Conservation (phyloP, 2,113 vertebrate species). For the Brevimyrus niger region DNA sequence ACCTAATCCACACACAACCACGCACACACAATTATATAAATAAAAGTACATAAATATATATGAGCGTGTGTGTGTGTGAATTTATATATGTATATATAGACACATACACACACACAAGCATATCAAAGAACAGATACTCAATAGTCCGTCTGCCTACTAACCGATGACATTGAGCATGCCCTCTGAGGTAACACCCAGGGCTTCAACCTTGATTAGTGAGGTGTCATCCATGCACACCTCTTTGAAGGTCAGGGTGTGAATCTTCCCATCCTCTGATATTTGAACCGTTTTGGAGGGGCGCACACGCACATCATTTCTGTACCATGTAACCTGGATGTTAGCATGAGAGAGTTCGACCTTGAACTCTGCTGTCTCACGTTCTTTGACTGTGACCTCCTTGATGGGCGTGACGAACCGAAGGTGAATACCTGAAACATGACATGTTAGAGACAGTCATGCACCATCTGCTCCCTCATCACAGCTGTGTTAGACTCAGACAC, state of each 20-base stretch:
- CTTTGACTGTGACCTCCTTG: slow-evolving; percentile 93
- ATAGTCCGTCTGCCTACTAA: slow-evolving; percentile 48
- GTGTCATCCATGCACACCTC: slow-evolving; percentile 89
- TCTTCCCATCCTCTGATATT: slow-evolving; percentile 75
- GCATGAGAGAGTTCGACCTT: slow-evolving; percentile 88
- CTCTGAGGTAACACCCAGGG: slow-evolving; percentile 78
- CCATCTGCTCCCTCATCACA: neutral
- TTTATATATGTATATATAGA: neutral
- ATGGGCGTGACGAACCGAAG: slow-evolving; percentile 91
- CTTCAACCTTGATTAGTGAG: slow-evolving; percentile 83
- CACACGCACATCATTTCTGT: slow-evolving; percentile 81
- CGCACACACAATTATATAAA: neutral
- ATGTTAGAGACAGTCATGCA: neutral
- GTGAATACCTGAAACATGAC: slow-evolving; percentile 72
- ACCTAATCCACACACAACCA: neutral
- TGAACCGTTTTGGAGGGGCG: slow-evolving; percentile 86
- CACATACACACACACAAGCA: neutral
- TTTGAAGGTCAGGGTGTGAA: slow-evolving; percentile 78
- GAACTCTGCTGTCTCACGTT: slow-evolving; percentile 88
- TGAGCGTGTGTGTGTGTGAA: neutral
- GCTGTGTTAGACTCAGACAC: neutral
- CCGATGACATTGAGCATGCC: slow-evolving; percentile 93
- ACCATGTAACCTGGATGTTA: slow-evolving; percentile 84
- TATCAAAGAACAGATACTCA: neutral
- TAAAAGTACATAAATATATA: neutral